phyloP scores from a whole-genome alignment of 1,140 invertebrate genomes.

The Temnothorax curvispinosus region DNA sequence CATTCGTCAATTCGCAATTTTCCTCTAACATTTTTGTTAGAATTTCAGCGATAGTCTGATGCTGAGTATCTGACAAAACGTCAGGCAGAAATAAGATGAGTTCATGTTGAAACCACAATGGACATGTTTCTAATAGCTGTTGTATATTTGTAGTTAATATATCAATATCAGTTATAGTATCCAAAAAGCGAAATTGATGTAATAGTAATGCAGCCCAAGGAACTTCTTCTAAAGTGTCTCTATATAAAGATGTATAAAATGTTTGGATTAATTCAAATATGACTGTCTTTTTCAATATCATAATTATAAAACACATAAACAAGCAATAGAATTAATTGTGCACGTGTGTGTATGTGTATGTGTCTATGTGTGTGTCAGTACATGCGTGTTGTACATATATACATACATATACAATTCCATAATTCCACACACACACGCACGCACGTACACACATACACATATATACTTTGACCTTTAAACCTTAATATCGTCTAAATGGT shows the following conservation, averaged over 20 bases:
- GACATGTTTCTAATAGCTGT: slow-evolving; percentile 80
- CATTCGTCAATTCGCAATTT: slow-evolving; percentile 76
- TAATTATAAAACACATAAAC: not conserved
- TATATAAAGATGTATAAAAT: slow-evolving; percentile 63
- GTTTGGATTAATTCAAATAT: slow-evolving; percentile 18
- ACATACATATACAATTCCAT: too few species aligned
- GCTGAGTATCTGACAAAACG: slow-evolving; percentile 81
- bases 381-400: too few species aligned
- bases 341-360: not conserved
- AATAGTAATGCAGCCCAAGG: slow-evolving; percentile 78
- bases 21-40: slow-evolving; percentile 79
- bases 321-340: too few species aligned
- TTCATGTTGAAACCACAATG: slow-evolving; percentile 82
- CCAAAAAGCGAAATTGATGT: slow-evolving; percentile 83
- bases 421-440: too few species aligned
- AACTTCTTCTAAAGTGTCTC: slow-evolving; percentile 75
- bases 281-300: slow-evolving; percentile 3
- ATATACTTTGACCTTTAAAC: too few species aligned
- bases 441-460: too few species aligned
- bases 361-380: too few species aligned
- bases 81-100: slow-evolving; percentile 81
- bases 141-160: slow-evolving; percentile 75
- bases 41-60: slow-evolving; percentile 79
- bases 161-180: slow-evolving; percentile 76
- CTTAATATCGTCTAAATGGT: too few species aligned